Conservation (phyloP, 2,888 invertebrate genomes). For the Apomyelois bistriatella region DNA sequence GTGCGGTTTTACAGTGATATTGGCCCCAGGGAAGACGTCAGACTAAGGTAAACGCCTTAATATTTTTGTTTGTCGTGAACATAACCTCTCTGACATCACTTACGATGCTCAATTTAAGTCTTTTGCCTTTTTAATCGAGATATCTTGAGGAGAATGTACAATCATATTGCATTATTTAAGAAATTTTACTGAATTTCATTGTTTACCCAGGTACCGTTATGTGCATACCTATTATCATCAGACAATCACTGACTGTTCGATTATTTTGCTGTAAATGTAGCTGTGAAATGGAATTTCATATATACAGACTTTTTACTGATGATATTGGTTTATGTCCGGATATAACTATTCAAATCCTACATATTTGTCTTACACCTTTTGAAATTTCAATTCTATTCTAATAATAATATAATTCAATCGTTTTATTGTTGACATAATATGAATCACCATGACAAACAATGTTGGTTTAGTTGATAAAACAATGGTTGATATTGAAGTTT, state of each 20-base stretch:
- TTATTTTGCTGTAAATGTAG: not conserved
- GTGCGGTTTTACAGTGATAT: constrained; percentile 68
- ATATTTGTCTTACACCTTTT: too few relatives aligned
- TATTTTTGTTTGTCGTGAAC: constrained; percentile 78
- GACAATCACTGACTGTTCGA: not conserved
- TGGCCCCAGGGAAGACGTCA: constrained; percentile 54
- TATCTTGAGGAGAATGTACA: constrained; percentile 29
- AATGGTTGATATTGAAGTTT: constrained; percentile 40
- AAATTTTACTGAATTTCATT: not conserved
- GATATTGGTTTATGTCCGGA: too few relatives aligned
- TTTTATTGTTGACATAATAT: constrained; percentile 31
- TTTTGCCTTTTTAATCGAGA: constrained; percentile 35
- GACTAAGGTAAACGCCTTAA: constrained; percentile 77
- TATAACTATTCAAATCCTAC: too few relatives aligned
- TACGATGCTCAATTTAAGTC: constrained; percentile 61
- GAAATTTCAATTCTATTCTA: not conserved
- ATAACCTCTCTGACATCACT: constrained; percentile 72
- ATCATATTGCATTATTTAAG: constrained; percentile 20
- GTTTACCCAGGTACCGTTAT: not conserved
- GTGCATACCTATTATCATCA: not conserved
- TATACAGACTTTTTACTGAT: too few relatives aligned
- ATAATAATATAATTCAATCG: too few relatives aligned
- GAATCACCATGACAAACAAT: constrained; percentile 76
- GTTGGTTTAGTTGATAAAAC: constrained; percentile 46
- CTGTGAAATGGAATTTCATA: too few relatives aligned